Conservation (phyloP, 2,888 invertebrate genomes). For the Scaptomyza parva region DNA sequence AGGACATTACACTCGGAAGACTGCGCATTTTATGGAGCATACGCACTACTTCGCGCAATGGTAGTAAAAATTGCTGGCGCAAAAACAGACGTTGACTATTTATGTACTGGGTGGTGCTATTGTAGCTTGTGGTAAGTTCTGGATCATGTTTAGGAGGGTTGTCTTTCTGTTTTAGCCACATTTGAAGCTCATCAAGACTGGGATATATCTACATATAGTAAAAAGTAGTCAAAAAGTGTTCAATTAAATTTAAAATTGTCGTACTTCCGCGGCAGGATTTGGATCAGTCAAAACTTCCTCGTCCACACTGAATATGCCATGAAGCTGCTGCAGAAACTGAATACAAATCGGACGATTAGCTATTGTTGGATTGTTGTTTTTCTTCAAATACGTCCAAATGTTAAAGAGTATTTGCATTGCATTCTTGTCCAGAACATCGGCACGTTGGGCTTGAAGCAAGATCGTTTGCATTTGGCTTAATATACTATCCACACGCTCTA, state of each 20-base stretch:
- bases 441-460: constrained; percentile 47
- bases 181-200: constrained; percentile 83
- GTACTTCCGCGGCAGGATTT: constrained; percentile 14
- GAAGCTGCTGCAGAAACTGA: constrained; percentile 33
- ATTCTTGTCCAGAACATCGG: constrained; percentile 26
- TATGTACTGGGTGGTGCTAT: constrained; percentile 88
- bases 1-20: neutral
- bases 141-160: neutral
- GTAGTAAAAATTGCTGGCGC: constrained; percentile 91
- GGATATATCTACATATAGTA: constrained; percentile 85
- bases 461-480: constrained; percentile 56
- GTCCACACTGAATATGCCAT: constrained; percentile 34
- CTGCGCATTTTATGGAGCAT: constrained; percentile 28
- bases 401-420: constrained; percentile 44
- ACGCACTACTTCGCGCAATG: constrained; percentile 86
- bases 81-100: constrained; percentile 91
- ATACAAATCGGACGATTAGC: constrained; percentile 32
- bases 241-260: no score
- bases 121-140: constrained; percentile 84
- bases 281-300: constrained; percentile 17
- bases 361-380: constrained; percentile 33
- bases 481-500: constrained; percentile 47
- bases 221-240: no score
- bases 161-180: constrained; percentile 69
- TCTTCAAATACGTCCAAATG: constrained; percentile 47